Base-by-base conservation (phyloP, 2,888 invertebrate genomes). In the Catocala fraxini region DNA sequence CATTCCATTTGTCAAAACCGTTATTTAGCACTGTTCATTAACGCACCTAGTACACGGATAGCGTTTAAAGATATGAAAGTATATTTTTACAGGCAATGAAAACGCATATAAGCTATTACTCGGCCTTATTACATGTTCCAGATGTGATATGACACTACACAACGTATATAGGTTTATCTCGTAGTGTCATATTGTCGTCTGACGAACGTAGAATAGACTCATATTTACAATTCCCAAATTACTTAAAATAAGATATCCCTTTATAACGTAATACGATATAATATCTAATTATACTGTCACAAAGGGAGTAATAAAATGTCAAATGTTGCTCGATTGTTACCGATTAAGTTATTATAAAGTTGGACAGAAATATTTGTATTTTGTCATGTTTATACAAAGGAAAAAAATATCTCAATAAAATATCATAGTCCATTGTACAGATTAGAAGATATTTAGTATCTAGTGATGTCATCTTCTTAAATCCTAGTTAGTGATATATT, bases 371-470 rank as follows among this genome's bases (percentile, higher is more conserved):
- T 89, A 87, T 91, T 92, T 91, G 92, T 94, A 93, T 94, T 93
- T 94, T 93, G 89, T 91, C 93, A 93, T 88, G 88, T 94, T 93
- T 94, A 93, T 93, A 94, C 92, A 86, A 92, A 90, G 87, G 86
- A 87, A 88, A 80, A 75, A 87, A 89, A 90, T 93, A 92, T 93
- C 92, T 93, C 91, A 91, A 90, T 89, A 85, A 84, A 90, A 89
- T 93, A 92, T 91, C 91, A 91, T 93, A 92, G 92, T 92, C 92
- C 93, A 89, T 89, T 93, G 93, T 94, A 94, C 91, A 92, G 92
- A 85, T 81, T 92, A 93, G 90, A 82, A 83, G 86, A 87, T 92
- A 90, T 89, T 89, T 92, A 92, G 89, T 76, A 77, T 87, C 85
- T 92, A 92, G 89, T 88, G 82, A 88, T 83, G 80, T 89, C 89